Conservation (phyloP, 2,797 vertebrate species). For the Heterohyrax brucei region DNA sequence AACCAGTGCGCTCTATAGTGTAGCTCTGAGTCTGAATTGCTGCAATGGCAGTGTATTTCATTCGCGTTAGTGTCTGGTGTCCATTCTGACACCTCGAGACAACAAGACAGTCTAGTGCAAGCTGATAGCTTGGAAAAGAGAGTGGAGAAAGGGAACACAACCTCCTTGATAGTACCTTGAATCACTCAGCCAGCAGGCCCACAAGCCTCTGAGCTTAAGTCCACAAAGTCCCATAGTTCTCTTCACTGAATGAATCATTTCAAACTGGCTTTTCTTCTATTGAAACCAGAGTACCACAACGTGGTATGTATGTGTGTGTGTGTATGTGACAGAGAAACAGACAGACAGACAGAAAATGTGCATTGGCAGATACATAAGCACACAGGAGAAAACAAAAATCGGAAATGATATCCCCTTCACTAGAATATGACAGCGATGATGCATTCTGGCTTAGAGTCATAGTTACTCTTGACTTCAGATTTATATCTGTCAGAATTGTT, state of each 20-base stretch:
- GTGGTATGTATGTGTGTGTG: too few relatives aligned
- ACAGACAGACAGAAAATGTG: too few relatives aligned
- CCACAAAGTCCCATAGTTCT: fast-evolving
- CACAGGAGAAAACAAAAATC: neutral
- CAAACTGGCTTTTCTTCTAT: neutral
- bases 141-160: neutral
- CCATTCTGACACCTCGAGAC: neutral
- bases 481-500: neutral
- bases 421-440: neutral
- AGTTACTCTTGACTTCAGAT: neutral
- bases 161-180: neutral
- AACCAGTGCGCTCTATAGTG: too few relatives aligned
- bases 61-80: neutral
- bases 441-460: neutral
- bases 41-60: neutral
- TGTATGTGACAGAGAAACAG: neutral
- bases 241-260: neutral
- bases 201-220: neutral
- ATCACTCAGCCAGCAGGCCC: neutral
- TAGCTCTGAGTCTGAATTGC: too few relatives aligned
- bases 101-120: neutral
- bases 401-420: neutral
- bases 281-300: neutral
- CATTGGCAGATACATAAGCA: neutral
- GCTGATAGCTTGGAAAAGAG: neutral